Conservation (phyloP, 2,113 vertebrate genomes). For the Struthio camelus region DNA sequence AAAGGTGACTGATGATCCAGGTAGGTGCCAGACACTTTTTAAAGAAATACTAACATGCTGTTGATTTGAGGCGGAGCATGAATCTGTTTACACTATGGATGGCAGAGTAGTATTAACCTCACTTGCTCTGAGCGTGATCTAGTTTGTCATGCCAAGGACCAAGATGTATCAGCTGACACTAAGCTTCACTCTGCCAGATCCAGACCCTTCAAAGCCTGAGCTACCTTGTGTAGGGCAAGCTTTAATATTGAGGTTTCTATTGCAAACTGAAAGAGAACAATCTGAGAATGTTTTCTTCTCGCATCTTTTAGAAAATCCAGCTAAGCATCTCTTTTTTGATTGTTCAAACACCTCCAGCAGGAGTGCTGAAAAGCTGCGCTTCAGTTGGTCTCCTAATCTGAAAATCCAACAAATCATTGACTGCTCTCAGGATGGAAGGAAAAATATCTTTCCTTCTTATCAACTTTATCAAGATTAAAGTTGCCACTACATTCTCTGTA, state of each 20-base stretch:
- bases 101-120: background rate
- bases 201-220: background rate
- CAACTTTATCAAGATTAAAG: background rate
- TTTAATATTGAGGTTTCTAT: background rate
- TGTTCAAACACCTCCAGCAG: background rate
- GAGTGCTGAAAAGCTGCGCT: background rate
- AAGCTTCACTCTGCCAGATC: background rate
- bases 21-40: background rate
- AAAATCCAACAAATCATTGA: background rate
- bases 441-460: background rate
- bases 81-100: background rate
- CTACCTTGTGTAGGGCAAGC: background rate
- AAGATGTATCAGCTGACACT: background rate
- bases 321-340: background rate
- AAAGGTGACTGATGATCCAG: background rate
- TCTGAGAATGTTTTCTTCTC: background rate
- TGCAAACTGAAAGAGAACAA: background rate
- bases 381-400: background rate
- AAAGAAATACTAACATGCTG: background rate
- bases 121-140: background rate
- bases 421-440: background rate
- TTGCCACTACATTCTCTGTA: background rate
- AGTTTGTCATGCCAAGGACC: rapidly evolving
- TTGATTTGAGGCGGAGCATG: background rate
- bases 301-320: background rate